Conservation (phyloP, 2,888 invertebrate genomes). For the Synanthedon myopaeformis region DNA sequence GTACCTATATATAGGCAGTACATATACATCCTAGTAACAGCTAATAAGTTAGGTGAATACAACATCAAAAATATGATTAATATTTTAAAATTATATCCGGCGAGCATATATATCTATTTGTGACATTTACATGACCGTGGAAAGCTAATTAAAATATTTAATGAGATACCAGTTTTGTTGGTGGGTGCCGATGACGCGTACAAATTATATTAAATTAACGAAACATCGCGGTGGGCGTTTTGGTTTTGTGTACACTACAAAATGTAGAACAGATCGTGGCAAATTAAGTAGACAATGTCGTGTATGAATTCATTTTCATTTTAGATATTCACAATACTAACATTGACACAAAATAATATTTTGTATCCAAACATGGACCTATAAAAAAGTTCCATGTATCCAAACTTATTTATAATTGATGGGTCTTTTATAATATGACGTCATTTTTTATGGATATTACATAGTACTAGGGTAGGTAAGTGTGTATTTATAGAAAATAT, state of each 20-base stretch:
- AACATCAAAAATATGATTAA: slow-evolving; percentile 4
- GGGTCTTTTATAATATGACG: no score
- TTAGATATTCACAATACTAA: neutral
- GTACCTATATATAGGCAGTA: no score
- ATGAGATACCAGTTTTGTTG: slow-evolving; percentile 47
- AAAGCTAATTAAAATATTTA: slow-evolving; percentile 67
- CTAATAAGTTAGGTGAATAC: no score
- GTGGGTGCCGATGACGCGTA: slow-evolving; percentile 53
- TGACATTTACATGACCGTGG: slow-evolving; percentile 44
- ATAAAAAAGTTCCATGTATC: no score
- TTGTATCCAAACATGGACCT: no score
- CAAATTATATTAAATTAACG: slow-evolving; percentile 61
- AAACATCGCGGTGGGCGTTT: slow-evolving; percentile 44
- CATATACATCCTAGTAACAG: no score
- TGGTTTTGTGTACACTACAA: slow-evolving; percentile 5
- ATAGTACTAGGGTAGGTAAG: no score
- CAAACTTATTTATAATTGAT: no score
- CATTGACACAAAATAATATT: no score
- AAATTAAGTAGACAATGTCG: slow-evolving; percentile 10
- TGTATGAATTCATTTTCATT: neutral
- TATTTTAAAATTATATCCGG: slow-evolving; percentile 17
- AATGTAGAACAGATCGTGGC: slow-evolving; percentile 3
- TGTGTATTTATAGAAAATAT: no score
- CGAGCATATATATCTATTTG: slow-evolving; percentile 38
- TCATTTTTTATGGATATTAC: no score